These are phyloP conservation scores for Dipodomys spectabilis DNA, from an alignment of 2,113 vertebrate genomes.

Conservation along the genomic window DNA sequence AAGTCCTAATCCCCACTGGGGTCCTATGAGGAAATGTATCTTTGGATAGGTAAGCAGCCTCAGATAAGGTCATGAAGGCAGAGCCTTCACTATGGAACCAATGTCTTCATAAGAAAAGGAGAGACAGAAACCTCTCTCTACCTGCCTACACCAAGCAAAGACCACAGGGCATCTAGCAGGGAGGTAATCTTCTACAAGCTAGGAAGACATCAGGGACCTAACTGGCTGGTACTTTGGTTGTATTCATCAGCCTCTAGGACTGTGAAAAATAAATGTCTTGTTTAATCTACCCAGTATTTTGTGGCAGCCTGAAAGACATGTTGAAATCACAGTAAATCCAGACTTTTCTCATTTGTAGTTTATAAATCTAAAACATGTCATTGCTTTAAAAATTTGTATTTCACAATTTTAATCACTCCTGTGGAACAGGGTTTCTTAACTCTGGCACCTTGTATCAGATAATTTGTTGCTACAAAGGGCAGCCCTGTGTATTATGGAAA, in stretches of 20 bases:
- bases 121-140: not conserved
- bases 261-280: not conserved
- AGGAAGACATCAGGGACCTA: not conserved
- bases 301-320: not conserved
- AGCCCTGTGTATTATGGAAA: not conserved
- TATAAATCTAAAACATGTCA: constrained; percentile 11
- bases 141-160: not conserved
- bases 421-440: not conserved
- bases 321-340: not conserved
- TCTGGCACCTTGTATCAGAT: not conserved
- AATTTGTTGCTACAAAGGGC: not conserved
- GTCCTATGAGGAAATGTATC: not conserved
- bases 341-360: constrained; percentile 40
- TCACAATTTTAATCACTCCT: constrained; percentile 8
- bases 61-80: not conserved
- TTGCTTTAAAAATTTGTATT: constrained; percentile 31
- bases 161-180: too few species aligned
- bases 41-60: not conserved
- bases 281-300: not conserved
- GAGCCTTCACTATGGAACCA: not conserved
- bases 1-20: not conserved
- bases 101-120: not conserved
- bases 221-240: not conserved
- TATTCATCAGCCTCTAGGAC: not conserved
- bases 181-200: not conserved